Evolutionary conservation across 2,888 invertebrate genomes (phyloP).

Genomic region (Abrostola triplasia): DNA sequence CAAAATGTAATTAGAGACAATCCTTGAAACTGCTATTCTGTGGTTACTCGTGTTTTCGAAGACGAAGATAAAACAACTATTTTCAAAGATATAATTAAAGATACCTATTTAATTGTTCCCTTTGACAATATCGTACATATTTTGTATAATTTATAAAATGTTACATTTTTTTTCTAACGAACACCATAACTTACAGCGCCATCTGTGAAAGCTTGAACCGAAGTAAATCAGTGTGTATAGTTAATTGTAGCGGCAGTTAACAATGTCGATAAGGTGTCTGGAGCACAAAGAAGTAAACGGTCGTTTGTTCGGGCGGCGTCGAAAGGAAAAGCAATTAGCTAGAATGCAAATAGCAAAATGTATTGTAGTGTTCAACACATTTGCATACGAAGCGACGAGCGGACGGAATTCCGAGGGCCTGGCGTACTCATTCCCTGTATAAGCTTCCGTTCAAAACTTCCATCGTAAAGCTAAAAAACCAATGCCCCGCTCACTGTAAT

Average conservation of each 20-base stretch:
- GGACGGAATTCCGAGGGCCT: slow-evolving; percentile 68
- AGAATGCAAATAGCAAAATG: slow-evolving; percentile 81
- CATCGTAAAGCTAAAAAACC: slow-evolving; percentile 70
- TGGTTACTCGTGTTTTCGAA: slow-evolving; percentile 25
- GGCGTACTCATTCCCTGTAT: slow-evolving; percentile 62
- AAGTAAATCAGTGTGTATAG: slow-evolving; percentile 42
- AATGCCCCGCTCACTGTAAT: slow-evolving; percentile 55
- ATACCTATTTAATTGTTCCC: not conserved
- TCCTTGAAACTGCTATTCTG: slow-evolving; percentile 24
- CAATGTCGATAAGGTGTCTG: slow-evolving; percentile 69
- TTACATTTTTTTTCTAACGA: not conserved
- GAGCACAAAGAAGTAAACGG: slow-evolving; percentile 72
- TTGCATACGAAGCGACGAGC: slow-evolving; percentile 79
- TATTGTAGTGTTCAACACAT: slow-evolving; percentile 79
- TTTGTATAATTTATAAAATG: no score
- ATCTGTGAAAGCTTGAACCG: slow-evolving; percentile 8
- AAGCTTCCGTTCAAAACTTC: slow-evolving; percentile 74
- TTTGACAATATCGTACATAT: no score
- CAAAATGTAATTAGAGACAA: slow-evolving; percentile 44
- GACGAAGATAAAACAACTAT: slow-evolving; percentile 1
- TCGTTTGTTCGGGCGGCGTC: slow-evolving; percentile 71
- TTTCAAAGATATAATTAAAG: not conserved
- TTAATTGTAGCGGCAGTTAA: slow-evolving; percentile 57
- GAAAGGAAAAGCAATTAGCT: slow-evolving; percentile 86
- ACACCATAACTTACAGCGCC: not conserved